Evolutionary conservation across 2,797 vertebrate genomes (phyloP).

Genomic region (Microtus agrestis): DNA sequence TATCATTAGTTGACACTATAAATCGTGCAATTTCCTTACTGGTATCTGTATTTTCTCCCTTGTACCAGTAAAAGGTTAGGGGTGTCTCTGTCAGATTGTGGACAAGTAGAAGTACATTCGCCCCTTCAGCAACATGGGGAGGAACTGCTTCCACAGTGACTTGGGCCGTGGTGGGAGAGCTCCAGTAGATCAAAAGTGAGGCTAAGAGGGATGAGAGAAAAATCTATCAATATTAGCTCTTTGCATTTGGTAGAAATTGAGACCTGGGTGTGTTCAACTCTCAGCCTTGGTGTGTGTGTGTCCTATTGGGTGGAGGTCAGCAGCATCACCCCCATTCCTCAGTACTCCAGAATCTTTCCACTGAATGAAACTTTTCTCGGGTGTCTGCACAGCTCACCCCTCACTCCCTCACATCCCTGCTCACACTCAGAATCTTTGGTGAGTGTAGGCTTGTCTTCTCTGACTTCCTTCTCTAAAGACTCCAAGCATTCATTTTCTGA

Average conservation of each 20-base stretch:
- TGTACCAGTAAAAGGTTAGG: background rate
- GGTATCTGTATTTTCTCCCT: accelerated
- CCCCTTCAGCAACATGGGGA: accelerated
- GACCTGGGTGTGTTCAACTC: background rate
- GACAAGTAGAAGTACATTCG: background rate
- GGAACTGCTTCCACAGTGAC: accelerated
- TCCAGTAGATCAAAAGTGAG: background rate
- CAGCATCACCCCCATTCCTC: background rate
- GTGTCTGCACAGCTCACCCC: background rate
- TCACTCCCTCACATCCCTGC: background rate
- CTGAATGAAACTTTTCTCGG: background rate
- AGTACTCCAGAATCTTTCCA: background rate
- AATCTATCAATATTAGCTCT: background rate
- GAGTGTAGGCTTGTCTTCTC: background rate
- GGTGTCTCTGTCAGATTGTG: accelerated
- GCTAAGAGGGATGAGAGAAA: background rate
- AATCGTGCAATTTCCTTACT: accelerated
- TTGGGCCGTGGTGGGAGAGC: background rate
- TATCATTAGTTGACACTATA: accelerated
- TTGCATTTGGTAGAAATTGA: accelerated
- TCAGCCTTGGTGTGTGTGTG: too few relatives aligned
- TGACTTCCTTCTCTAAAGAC: background rate
- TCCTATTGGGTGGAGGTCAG: background rate
- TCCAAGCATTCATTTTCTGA: background rate
- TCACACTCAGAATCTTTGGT: background rate